A percentile compares a stretch with the other conserved stretches of the same genome.
Conservation (phyloP, 2,888 invertebrate species). For the Lathronympha strigana region DNA sequence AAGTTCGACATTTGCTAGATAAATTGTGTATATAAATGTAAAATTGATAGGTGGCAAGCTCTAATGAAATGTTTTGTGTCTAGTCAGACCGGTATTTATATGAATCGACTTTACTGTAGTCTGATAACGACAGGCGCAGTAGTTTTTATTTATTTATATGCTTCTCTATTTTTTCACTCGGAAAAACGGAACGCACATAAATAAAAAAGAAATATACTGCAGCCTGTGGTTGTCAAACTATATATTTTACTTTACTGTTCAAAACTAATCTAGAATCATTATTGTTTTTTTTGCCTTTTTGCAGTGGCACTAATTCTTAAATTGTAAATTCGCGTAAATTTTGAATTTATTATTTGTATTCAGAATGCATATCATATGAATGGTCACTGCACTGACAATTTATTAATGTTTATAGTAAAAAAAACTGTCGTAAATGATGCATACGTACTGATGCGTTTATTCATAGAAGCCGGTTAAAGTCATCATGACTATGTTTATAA, state of each 20-base stretch:
- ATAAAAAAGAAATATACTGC: no score
- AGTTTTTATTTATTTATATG: no score
- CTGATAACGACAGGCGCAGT: background rate
- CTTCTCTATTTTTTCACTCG: no score
- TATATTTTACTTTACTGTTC: no score
- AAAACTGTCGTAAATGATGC: conserved; percentile 13
- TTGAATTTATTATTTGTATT: no score
- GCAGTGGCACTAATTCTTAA: no score
- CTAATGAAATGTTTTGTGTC: conserved; percentile 55
- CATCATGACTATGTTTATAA: background rate
- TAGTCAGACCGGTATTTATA: conserved; percentile 49
- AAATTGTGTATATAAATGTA: conserved; percentile 26
- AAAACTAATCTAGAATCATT: no score
- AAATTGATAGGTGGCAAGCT: conserved; percentile 52
- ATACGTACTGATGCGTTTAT: conserved; percentile 15
- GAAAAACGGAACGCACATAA: no score
- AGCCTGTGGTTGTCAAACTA: no score
- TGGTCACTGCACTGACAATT: background rate
- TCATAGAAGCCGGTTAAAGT: background rate
- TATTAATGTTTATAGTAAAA: conserved; percentile 14
- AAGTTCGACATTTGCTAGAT: conserved; percentile 34
- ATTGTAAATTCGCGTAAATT: no score
- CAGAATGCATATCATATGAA: no score
- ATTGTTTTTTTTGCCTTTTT: no score
- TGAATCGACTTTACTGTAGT: conserved; percentile 17